These are phyloP conservation scores for Suricata suricatta DNA, from an alignment of 2,113 vertebrate genomes.

Conservation along the genomic window DNA sequence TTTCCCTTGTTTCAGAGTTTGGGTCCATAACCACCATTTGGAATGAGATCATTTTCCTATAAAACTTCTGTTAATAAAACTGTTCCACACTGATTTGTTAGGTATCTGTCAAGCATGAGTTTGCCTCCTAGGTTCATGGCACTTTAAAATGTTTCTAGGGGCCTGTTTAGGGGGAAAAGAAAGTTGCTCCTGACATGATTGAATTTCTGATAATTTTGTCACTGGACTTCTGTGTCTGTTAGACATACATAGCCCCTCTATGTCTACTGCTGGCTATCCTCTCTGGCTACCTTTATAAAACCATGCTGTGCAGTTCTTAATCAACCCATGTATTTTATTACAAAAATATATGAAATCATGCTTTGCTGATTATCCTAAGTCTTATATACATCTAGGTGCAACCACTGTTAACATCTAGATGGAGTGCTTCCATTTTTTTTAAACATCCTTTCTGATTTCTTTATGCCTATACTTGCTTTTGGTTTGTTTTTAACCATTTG, in stretches of 20 bases:
- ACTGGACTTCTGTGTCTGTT: not conserved
- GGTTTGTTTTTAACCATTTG: not conserved
- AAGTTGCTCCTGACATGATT: not conserved
- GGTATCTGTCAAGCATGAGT: not conserved
- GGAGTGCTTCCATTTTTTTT: not conserved
- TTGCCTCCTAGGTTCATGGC: not conserved
- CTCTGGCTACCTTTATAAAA: not conserved
- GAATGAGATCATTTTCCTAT: conserved; percentile 55
- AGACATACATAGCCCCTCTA: not conserved
- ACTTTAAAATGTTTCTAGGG: not conserved
- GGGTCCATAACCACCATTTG: not conserved
- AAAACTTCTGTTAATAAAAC: conserved; percentile 58
- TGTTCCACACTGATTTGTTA: conserved; percentile 36
- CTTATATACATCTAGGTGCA: not conserved
- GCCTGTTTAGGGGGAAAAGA: not conserved
- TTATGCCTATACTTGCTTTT: not conserved
- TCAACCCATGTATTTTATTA: not conserved
- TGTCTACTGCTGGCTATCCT: not conserved
- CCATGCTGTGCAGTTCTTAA: not conserved
- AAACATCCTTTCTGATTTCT: not conserved
- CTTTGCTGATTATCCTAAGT: not conserved
- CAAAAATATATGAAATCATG: conserved; percentile 39
- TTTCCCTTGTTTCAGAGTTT: conserved; percentile 49
- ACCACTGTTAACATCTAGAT: not conserved
- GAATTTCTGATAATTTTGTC: not conserved